These are phyloP conservation scores for Aspidapion aeneum DNA, from an alignment of 2,888 invertebrate genomes.

Conservation along the genomic window DNA sequence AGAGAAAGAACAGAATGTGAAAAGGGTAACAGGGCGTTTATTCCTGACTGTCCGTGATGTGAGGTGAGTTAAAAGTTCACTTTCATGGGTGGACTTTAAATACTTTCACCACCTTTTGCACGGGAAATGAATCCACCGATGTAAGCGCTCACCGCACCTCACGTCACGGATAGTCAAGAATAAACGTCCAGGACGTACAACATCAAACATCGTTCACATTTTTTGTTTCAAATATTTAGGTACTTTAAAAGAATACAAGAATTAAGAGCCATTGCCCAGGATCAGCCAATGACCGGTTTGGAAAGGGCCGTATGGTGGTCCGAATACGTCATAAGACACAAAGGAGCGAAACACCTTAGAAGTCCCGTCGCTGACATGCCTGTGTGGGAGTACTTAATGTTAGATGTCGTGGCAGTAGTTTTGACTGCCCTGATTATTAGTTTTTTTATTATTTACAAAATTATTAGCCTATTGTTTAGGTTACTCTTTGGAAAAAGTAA, in stretches of 20 bases:
- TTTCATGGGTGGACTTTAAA: too few relatives aligned
- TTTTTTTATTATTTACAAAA: not conserved
- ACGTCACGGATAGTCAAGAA: too few relatives aligned
- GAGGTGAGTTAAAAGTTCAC: too few relatives aligned
- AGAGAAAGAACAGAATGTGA: too few relatives aligned
- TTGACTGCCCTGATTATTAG: not conserved
- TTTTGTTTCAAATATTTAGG: too few relatives aligned
- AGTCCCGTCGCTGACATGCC: constrained; percentile 47
- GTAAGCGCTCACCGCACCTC: too few relatives aligned
- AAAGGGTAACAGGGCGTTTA: too few relatives aligned
- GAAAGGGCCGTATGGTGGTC: constrained; percentile 38
- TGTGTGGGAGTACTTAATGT: constrained; percentile 46
- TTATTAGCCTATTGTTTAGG: not conserved
- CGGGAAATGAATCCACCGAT: too few relatives aligned
- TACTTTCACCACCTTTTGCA: too few relatives aligned
- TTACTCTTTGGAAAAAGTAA: not conserved
- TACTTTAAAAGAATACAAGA: constrained; percentile 8
- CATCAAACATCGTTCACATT: too few relatives aligned
- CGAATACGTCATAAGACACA: constrained; percentile 34
- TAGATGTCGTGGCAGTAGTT: constrained; percentile 40
- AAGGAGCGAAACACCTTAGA: constrained; percentile 49
- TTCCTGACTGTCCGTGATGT: too few relatives aligned
- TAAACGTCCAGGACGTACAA: too few relatives aligned
- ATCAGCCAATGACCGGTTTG: constrained; percentile 31
- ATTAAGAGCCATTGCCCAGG: constrained; percentile 6